Conservation (phyloP, 1,140 invertebrate species). For the Nephila pilipes region DNA sequence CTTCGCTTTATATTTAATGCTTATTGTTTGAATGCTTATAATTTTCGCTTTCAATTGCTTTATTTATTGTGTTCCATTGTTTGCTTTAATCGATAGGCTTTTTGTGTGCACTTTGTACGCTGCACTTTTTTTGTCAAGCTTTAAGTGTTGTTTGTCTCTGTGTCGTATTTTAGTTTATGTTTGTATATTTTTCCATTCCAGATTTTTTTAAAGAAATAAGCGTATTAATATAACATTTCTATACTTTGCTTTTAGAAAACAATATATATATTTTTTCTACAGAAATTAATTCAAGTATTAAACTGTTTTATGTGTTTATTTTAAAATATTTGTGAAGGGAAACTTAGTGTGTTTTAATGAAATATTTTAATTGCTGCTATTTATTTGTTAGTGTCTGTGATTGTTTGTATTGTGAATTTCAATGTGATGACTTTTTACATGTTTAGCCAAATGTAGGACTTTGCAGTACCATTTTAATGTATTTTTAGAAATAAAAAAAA, state of each 20-base stretch:
- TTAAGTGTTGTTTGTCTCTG: background rate
- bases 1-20: no score
- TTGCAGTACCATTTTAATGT: conserved; percentile 15
- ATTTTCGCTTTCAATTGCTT: background rate
- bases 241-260: background rate
- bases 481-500: conserved; percentile 45
- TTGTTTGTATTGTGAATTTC: conserved; percentile 14
- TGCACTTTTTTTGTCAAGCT: background rate
- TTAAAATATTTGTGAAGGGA: background rate
- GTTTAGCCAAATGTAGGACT: conserved; percentile 60
- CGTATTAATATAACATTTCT: no score
- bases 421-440: conserved; percentile 41
- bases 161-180: background rate
- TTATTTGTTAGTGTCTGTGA: conserved; percentile 61
- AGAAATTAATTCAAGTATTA: background rate
- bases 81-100: background rate
- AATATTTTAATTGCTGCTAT: background rate
- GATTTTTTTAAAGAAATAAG: background rate
- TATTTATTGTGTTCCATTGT: conserved; percentile 14
- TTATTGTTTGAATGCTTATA: no score
- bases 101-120: no score
- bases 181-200: no score
- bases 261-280: background rate
- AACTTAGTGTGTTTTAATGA: background rate
- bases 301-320: background rate